These are phyloP conservation scores for Leuctra nigra DNA, from an alignment of 2,888 invertebrate genomes.

Conservation along the genomic window DNA sequence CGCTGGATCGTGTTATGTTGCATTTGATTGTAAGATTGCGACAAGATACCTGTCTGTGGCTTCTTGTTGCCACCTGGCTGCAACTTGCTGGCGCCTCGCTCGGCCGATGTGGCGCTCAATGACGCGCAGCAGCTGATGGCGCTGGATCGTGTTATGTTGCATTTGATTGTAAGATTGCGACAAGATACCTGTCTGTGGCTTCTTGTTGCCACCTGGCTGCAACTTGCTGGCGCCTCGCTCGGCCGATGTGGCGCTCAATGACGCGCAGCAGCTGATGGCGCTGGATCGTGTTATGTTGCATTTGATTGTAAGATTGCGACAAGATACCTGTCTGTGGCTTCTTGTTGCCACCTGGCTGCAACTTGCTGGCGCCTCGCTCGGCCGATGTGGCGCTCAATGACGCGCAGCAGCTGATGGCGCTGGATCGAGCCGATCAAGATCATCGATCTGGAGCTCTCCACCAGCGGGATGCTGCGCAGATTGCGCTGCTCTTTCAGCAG, in stretches of 20 bases:
- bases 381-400: constrained; percentile 82
- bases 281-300: constrained; percentile 62
- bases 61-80: constrained; percentile 69
- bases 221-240: constrained; percentile 71
- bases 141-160: too few relatives aligned
- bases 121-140: constrained; percentile 78
- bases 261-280: constrained; percentile 80
- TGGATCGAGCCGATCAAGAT: constrained; percentile 92
- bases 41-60: constrained; percentile 42
- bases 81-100: constrained; percentile 70
- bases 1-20: constrained; percentile 91
- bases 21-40: too few relatives aligned
- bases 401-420: constrained; percentile 76
- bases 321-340: constrained; percentile 48
- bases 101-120: constrained; percentile 84
- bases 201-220: constrained; percentile 72
- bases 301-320: too few relatives aligned
- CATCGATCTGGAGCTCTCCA: constrained; percentile 85
- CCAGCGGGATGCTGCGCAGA: constrained; percentile 85
- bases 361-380: constrained; percentile 72
- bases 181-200: constrained; percentile 43
- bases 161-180: too few relatives aligned
- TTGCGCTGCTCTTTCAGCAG: constrained; percentile 62
- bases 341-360: constrained; percentile 68
- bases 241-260: constrained; percentile 80